phyloP scores from a whole-genome alignment of 1,140 invertebrate genomes.

The Euglossa dilemma region DNA sequence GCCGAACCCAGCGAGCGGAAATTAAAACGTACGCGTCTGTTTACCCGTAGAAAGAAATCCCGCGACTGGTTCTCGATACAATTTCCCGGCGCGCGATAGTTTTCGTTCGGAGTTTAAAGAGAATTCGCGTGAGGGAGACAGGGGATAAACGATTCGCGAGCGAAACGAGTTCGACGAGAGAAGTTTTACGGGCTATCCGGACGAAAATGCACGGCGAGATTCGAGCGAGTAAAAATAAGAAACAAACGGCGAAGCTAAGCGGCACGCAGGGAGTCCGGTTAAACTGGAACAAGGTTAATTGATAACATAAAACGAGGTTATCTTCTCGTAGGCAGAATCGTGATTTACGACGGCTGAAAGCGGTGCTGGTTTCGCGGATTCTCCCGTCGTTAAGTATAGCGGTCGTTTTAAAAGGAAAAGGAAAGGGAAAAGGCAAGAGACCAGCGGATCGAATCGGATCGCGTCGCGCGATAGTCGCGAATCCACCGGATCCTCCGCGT shows the following conservation, averaged over 20 bases:
- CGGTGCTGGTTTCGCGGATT: not conserved
- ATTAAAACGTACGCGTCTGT: not conserved
- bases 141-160: not conserved
- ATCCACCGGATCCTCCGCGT: not conserved
- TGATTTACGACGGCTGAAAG: constrained; percentile 29
- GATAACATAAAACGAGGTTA: constrained; percentile 46
- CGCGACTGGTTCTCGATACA: not conserved
- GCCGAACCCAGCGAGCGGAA: not conserved
- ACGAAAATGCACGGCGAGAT: not conserved
- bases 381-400: not conserved
- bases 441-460: too few relatives aligned
- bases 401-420: too few relatives aligned
- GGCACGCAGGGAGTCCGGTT: not conserved
- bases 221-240: not conserved
- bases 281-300: constrained; percentile 48
- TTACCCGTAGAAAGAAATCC: not conserved
- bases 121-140: not conserved
- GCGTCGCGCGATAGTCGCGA: too few relatives aligned
- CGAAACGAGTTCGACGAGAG: not conserved
- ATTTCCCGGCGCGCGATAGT: not conserved
- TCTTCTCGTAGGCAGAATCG: constrained; percentile 23
- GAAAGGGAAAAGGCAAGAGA: too few relatives aligned
- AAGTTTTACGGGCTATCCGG: not conserved
- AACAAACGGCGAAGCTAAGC: not conserved
- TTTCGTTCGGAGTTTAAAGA: not conserved